Evolutionary conservation across 2,113 vertebrate species (phyloP), one percentile per base, ranked within the genome.

Genomic region (Triplophysa dalaica): DNA sequence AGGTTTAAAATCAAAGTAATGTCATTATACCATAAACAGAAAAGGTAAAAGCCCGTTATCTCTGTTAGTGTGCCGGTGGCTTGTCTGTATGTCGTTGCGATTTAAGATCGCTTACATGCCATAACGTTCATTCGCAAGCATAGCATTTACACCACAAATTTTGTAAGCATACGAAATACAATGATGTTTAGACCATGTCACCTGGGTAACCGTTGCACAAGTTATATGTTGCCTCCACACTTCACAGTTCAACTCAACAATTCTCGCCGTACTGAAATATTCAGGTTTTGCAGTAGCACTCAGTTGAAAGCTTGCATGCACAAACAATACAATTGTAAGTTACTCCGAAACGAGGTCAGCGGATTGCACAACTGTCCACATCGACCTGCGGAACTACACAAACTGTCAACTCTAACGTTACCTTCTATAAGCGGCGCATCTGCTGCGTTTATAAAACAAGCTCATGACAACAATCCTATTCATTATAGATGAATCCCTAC

Each of bases 361-460:
- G 56, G 33, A 21, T 50, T 75, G 60, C 73, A 75, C 41, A 75
- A 75, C 60, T 63, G 2, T 62, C 24, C 43, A 11, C 14, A 74
- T 43, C 52, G 72, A 45, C 38, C 16, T n/a, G 21, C 26, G 16
- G 21, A 22, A 38, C 61, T 26, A 48, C 58, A 24, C n/a, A 60
- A 73, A 29, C 70, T 43, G 70, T 43, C 70, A 73, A 38, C 70
- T 73, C 54, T 43, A 24, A 24, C 24, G 24, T 24, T 24, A 6
- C 12, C 54, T 17, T 33, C 16, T 41, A 45, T 24, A 62, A 75
- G 63, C 73, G 24, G 38, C 11, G 38, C 17, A 50, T 14, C 8
- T 33, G 69, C 16, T 56, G 50, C 16, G 38, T 22, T 14, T 26
- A 54, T 6, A 13, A 8, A 38, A 2, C 11, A 14, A 1, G 56